Evolutionary conservation across 2,888 invertebrate species (phyloP).

Genomic region (Orthonevra nobilis): DNA sequence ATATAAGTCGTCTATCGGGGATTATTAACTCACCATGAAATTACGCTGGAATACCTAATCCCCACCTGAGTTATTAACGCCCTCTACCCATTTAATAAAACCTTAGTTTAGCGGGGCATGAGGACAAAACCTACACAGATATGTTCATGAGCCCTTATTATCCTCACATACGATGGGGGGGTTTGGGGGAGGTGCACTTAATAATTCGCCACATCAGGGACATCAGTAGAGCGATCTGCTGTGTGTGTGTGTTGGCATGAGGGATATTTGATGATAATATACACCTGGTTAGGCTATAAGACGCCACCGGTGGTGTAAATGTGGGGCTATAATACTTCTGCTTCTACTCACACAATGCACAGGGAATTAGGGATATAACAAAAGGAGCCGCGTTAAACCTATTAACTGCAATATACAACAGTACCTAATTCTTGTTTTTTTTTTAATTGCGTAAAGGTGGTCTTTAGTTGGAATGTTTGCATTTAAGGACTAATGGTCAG

Average conservation of each 20-base stretch:
- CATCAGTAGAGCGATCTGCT: conserved; percentile 1
- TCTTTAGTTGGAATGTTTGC: no score
- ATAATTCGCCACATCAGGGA: conserved; percentile 65
- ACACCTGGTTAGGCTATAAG: conserved; percentile 50
- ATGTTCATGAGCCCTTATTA: no score
- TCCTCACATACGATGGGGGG: no score
- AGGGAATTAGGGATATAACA: conserved; percentile 61
- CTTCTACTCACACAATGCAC: conserved; percentile 63
- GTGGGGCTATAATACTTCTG: conserved; percentile 56
- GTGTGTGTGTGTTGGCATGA: conserved; percentile 21
- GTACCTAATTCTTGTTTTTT: not conserved
- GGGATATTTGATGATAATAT: conserved; percentile 45
- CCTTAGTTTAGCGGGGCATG: conserved; percentile 26
- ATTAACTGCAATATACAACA: conserved; percentile 40
- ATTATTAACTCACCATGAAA: conserved; percentile 70
- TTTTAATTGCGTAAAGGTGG: conserved; percentile 10
- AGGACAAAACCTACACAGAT: not conserved
- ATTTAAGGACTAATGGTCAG: no score
- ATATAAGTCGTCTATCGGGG: conserved; percentile 68
- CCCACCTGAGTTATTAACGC: conserved; percentile 70
- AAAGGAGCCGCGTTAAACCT: conserved; percentile 32
- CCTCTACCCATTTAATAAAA: conserved; percentile 57
- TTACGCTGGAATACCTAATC: conserved; percentile 67
- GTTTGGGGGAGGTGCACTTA: conserved; percentile 54
- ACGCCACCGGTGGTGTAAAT: conserved; percentile 33